phyloP scores from a whole-genome alignment of 2,888 invertebrate genomes.

The Chironomus riparius region DNA sequence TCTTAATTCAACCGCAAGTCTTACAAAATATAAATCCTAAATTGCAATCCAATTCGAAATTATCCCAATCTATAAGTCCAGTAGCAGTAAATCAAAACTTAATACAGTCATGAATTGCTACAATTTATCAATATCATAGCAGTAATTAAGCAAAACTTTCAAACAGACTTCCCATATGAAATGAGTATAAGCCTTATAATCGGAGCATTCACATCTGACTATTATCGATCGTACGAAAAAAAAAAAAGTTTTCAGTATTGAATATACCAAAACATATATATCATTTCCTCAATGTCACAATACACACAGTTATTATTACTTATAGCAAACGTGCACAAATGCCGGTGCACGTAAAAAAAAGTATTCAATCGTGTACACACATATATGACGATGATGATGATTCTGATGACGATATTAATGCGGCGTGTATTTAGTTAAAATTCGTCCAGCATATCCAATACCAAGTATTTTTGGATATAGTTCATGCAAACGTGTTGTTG shows the following conservation, averaged over 20 bases:
- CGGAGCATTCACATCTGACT: too few species aligned
- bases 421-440: neutral
- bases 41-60: too few species aligned
- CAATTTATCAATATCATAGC: too few species aligned
- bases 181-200: too few species aligned
- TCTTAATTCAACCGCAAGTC: too few species aligned
- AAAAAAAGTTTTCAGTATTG: neutral
- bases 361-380: neutral
- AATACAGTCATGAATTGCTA: too few species aligned
- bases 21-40: too few species aligned
- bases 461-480: neutral
- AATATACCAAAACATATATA: neutral
- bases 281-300: neutral
- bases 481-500: neutral
- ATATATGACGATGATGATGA: neutral
- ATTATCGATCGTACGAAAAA: neutral
- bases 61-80: too few species aligned
- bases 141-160: too few species aligned
- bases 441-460: neutral
- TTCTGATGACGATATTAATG: neutral
- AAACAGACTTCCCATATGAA: too few species aligned
- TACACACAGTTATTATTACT: constrained; percentile 8
- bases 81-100: too few species aligned
- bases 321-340: neutral
- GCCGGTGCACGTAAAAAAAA: constrained; percentile 8